A percentile compares a stretch with the other conserved stretches of the same genome.
These are phyloP conservation scores for Drosophila ustulata DNA, from an alignment of 2,888 invertebrate species.

Conservation along the genomic window DNA sequence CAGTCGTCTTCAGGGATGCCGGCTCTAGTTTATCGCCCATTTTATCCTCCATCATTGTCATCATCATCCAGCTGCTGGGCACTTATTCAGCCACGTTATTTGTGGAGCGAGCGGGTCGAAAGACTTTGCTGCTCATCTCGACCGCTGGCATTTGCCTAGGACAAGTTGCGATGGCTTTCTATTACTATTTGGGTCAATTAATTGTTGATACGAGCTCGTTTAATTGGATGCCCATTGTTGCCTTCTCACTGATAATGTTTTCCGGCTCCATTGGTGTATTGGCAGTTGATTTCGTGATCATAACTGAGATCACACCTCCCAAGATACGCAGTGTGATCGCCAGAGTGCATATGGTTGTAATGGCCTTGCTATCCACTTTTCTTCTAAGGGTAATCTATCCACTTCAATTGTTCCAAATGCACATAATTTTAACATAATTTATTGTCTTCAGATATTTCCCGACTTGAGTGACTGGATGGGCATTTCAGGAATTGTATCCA, in stretches of 20 bases:
- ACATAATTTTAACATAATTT: not conserved
- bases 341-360: not conserved
- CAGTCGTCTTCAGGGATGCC: not conserved
- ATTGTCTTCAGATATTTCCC: not conserved
- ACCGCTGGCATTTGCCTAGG: slow-evolving; percentile 4
- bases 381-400: not conserved
- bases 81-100: slow-evolving; percentile 6
- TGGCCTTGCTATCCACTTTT: not conserved
- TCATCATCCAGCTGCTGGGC: not conserved
- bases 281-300: not conserved
- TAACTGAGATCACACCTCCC: slow-evolving; percentile 9
- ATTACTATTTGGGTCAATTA: not conserved
- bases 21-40: not conserved
- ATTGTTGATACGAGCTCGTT: not conserved
- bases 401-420: too few relatives aligned
- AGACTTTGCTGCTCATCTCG: not conserved
- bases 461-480: not conserved
- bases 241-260: not conserved
- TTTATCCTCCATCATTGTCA: not conserved
- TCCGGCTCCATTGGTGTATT: not conserved
- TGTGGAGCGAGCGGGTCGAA: slow-evolving; percentile 12
- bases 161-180: not conserved
- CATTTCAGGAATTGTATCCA: not conserved
- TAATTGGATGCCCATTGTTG: slow-evolving; percentile 3
- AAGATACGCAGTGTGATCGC: slow-evolving; percentile 3